Percentiles rank a stretch among this genome's conserved stretches.
Evolutionary conservation across 2,888 invertebrate genomes (phyloP).

Genomic region (Erannis defoliaria): DNA sequence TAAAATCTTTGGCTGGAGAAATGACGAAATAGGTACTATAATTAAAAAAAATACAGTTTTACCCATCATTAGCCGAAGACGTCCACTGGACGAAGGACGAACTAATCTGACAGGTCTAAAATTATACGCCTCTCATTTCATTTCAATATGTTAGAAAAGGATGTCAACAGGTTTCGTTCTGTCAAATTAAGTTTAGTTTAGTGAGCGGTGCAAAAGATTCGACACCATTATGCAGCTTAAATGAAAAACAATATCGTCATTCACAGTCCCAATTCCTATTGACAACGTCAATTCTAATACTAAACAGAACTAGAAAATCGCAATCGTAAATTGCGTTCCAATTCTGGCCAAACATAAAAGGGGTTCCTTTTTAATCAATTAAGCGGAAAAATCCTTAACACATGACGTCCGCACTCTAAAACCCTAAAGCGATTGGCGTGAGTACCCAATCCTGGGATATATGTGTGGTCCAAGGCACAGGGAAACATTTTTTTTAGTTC

Average conservation of each 20-base stretch:
- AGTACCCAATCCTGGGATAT: slow-evolving; percentile 59
- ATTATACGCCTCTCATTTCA: no score
- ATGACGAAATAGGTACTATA: not conserved
- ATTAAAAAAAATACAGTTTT: not conserved
- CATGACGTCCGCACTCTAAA: slow-evolving; percentile 72
- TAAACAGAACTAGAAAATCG: slow-evolving; percentile 14
- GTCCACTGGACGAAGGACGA: no score
- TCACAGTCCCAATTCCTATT: not conserved
- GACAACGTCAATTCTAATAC: not conserved
- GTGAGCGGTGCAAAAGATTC: no score
- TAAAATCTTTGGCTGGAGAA: no score
- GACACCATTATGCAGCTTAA: no score
- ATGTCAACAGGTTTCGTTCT: no score
- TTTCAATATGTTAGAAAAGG: no score
- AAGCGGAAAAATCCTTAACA: slow-evolving; percentile 70
- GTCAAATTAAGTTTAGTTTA: no score
- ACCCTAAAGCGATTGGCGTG: slow-evolving; percentile 69
- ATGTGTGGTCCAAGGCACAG: slow-evolving; percentile 48
- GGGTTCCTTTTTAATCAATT: slow-evolving; percentile 68
- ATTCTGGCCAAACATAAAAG: slow-evolving; percentile 49
- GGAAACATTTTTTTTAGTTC: no score
- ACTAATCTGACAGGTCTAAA: no score
- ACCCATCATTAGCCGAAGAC: no score
- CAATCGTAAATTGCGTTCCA: slow-evolving; percentile 33
- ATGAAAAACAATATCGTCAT: no score